These are phyloP conservation scores for Oreochromis mossambicus DNA, from an alignment of 2,797 vertebrate genomes.

Conservation along the genomic window DNA sequence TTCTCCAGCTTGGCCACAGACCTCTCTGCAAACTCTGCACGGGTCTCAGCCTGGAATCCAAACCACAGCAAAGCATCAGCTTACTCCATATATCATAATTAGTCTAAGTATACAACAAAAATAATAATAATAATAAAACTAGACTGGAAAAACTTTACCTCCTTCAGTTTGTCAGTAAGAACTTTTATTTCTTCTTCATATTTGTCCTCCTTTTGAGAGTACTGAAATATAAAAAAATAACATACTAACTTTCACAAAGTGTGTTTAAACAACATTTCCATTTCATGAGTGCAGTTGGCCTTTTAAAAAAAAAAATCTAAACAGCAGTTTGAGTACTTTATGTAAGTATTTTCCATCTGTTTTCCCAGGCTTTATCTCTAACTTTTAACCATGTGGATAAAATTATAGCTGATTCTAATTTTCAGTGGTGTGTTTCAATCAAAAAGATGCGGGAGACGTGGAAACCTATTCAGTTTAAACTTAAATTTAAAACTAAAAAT, in stretches of 20 bases:
- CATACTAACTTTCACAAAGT: not conserved
- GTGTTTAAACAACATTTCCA: not conserved
- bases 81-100: no score
- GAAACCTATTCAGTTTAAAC: not conserved
- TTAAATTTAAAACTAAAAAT: not conserved
- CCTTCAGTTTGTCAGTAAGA: constrained; percentile 93
- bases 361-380: not conserved
- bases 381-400: not conserved
- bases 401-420: not conserved
- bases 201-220: constrained; percentile 97
- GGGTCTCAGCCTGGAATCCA: constrained; percentile 86
- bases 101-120: not conserved
- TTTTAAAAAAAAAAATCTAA: not conserved
- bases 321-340: not conserved
- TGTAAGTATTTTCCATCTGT: not conserved
- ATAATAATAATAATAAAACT: not conserved
- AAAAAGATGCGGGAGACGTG: not conserved
- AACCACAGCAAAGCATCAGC: not conserved
- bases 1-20: constrained; percentile 98
- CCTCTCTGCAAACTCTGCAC: constrained; percentile 95
- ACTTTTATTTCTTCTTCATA: constrained; percentile 96
- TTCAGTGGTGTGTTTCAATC: not conserved
- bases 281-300: not conserved
- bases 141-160: constrained; percentile 73
- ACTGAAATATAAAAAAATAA: constrained; percentile 74